A percentile compares a stretch with the other conserved stretches of the same genome.
These are phyloP conservation scores for Drosophila lacertosa DNA, from an alignment of 1,140 invertebrate genomes.

Conservation along the genomic window DNA sequence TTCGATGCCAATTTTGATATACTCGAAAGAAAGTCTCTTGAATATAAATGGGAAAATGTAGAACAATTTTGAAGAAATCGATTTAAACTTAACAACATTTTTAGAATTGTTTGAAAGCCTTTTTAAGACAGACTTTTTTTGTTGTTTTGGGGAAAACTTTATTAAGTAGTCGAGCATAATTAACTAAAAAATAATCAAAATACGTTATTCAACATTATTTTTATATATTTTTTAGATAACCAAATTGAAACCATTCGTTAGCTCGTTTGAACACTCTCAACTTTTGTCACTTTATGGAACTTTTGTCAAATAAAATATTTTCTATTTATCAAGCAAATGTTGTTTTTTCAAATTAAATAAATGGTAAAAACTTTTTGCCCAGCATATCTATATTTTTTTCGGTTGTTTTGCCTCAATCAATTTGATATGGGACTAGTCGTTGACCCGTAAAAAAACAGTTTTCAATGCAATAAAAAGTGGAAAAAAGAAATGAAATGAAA, in stretches of 20 bases:
- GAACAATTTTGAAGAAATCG: too few species aligned
- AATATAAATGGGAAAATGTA: too few species aligned
- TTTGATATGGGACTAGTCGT: slow-evolving; percentile 31
- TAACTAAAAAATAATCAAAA: too few species aligned
- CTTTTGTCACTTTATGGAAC: not conserved
- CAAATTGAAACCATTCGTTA: not conserved
- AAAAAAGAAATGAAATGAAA: slow-evolving; percentile 12
- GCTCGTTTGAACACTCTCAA: not conserved
- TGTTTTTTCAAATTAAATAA: slow-evolving; percentile 20
- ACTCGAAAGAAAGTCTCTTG: not conserved
- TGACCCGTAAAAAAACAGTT: slow-evolving; percentile 17
- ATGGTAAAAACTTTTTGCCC: slow-evolving; percentile 23
- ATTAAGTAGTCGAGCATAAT: too few species aligned
- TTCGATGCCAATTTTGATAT: not conserved
- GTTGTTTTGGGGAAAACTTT: too few species aligned
- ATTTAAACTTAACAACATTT: too few species aligned
- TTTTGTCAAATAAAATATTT: slow-evolving; percentile 3
- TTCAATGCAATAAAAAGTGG: slow-evolving; percentile 29
- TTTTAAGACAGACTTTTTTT: too few species aligned
- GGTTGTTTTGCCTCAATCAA: slow-evolving; percentile 28
- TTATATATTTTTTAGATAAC: not conserved
- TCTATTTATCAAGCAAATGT: slow-evolving; percentile 27
- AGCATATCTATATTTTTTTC: not conserved
- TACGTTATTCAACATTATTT: not conserved
- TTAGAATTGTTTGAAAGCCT: too few species aligned